Base-by-base conservation (phyloP, 2,113 vertebrate genomes). In the Siniperca chuatsi region DNA sequence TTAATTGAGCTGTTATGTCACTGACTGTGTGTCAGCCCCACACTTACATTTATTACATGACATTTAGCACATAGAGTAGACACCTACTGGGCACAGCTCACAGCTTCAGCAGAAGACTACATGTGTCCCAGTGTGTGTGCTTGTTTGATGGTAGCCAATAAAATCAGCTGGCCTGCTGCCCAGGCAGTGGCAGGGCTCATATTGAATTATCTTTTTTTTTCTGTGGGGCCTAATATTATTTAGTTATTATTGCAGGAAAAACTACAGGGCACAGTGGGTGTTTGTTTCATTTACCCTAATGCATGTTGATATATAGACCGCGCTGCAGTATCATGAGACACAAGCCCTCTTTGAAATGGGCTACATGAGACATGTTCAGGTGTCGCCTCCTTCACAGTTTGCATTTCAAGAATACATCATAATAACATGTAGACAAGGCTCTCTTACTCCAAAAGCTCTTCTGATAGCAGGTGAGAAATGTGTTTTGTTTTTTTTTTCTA, bases 121-220 rank as follows among this genome's bases (percentile, higher is more conserved):
- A 60, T 70, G 72, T 64, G 25, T 80, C 85, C 48, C 65, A 85
- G 77, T 75, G 46, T 55, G 52, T 81, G 62, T 12, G 35, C 21
- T 61, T 73, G 58, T 62, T 77, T 88, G 90, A 84, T 79, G 57
- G 71, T 67, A 67, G 55, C 72, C 70, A 57, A 55, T 50, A 62
- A 8, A 78, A 70, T 21, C 55, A 74, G 42, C 40, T 76, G 5
- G 1, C 60, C 61, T 16, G 62, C 73, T 83, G 58, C 72, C 81
- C 20, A 71, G 68, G 7, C 67, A 64, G 81, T 11, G 12, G 67
- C 37, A 15, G 18, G 40, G 16, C 66, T 73, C 23, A 70, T 83
- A 83, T 81, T 23, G 35, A 50, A 62, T 78, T 87, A 75, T 71
- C 12, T 21, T 61, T 21, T 7, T 57, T 74, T 37, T 33, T 70